Evolutionary conservation across 2,797 vertebrate species (phyloP).

Genomic region (Phoxinus dragarum): DNA sequence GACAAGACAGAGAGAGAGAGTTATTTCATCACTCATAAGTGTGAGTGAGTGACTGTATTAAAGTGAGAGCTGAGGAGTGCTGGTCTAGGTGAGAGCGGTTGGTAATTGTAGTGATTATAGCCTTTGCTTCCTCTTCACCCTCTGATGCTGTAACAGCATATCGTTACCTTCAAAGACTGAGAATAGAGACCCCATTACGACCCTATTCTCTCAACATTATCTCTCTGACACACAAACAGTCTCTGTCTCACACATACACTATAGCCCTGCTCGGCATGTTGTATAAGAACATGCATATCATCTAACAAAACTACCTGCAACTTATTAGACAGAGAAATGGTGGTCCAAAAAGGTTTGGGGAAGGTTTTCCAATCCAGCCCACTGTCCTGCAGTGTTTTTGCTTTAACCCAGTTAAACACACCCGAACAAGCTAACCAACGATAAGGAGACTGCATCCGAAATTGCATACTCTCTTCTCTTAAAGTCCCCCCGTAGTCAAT

Average conservation of each 20-base stretch:
- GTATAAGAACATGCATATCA: background rate
- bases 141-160: constrained; percentile 53
- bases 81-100: constrained; percentile 27
- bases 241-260: background rate
- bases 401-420: background rate
- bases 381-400: background rate
- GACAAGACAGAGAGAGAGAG: background rate
- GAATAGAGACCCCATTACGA: constrained; percentile 53
- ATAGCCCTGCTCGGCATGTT: background rate
- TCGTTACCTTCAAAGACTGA: constrained; percentile 50
- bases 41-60: constrained; percentile 39
- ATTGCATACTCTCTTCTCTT: background rate
- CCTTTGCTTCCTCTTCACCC: constrained; percentile 66
- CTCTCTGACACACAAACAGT: constrained; percentile 18
- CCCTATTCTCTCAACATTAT: constrained; percentile 48
- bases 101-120: constrained; percentile 75
- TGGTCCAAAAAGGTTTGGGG: background rate
- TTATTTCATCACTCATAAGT: too few relatives aligned
- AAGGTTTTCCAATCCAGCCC: background rate
- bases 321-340: background rate
- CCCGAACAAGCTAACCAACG: background rate
- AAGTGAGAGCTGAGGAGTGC: constrained; percentile 43
- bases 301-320: background rate
- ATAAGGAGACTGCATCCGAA: background rate
- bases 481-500: too few relatives aligned